Conservation (phyloP, 2,113 vertebrate genomes). For the Scytalopus superciliaris region DNA sequence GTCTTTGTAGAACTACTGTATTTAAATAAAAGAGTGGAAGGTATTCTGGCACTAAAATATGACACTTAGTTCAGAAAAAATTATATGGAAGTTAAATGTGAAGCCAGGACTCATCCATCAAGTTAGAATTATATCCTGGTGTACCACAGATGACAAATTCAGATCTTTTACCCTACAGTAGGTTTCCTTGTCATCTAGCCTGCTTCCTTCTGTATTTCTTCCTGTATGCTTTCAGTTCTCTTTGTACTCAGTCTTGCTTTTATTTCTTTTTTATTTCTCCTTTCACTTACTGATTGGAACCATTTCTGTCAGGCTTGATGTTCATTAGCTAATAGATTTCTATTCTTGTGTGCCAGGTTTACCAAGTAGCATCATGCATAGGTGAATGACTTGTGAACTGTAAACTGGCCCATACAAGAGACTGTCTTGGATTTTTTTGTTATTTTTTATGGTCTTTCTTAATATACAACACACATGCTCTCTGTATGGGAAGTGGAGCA, state of each 20-base stretch:
- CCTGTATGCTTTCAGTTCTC: neutral
- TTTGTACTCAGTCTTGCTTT: neutral
- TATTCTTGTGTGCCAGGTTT: neutral
- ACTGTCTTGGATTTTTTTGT: neutral
- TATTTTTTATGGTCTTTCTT: neutral
- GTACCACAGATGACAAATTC: neutral
- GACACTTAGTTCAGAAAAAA: neutral
- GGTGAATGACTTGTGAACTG: neutral
- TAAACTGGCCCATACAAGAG: neutral
- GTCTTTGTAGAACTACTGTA: neutral
- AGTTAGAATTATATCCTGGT: neutral
- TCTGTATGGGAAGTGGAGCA: neutral
- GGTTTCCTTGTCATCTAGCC: neutral
- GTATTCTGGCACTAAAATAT: neutral
- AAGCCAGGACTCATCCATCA: neutral
- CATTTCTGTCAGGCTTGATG: neutral
- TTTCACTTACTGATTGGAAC: neutral
- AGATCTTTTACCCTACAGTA: neutral
- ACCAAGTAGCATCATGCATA: neutral
- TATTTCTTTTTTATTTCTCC: neutral
- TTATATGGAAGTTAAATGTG: neutral
- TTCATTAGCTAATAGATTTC: slow-evolving; percentile 1
- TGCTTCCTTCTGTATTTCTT: neutral
- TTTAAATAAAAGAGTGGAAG: neutral
- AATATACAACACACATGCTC: too few species aligned